Base-by-base conservation (phyloP, 1,140 invertebrate genomes). In the Drosophila dunni region DNA sequence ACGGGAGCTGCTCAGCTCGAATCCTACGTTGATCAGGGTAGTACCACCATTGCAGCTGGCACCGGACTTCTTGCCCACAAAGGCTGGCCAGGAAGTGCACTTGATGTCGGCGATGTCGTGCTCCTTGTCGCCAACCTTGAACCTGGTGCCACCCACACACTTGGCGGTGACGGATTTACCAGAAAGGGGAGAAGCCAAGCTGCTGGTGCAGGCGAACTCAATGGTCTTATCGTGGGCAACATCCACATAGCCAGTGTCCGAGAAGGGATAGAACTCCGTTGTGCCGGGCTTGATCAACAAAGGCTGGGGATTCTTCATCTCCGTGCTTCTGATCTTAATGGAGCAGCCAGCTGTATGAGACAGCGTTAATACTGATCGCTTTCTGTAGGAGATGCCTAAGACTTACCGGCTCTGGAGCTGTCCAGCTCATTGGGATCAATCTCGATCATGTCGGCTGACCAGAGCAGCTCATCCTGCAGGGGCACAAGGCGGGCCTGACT, bases 11-110 rank as follows among this genome's bases (percentile, higher is more conserved):
- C 64, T 57, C 7, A 88, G 60, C n/a, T 88, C 72, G 24, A 88
- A 88, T 33, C 77, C 80, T 1, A 84, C 86, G n/a, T 76, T 45
- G 46, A 90, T 86, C 11, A 92, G 75, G 11, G 75, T 81, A 38
- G 81, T 79, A 66, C 88, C 80, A 2, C 78, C 88, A 17, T 83
- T 83, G 73, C 92, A 93, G 1, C 65, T 79, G 7, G 69, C 20
- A 2, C 78, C 83, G 2, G 84, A 91, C 42, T 88, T 88, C 24
- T 75, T 78, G 46, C 91, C 92, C 7, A 86, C 89, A 63, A 92
- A 88, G 0, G 69, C 69, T 8, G 85, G 80, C 71, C 80, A 78
- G 53, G 71, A 79, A 1, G 58, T 84, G 65, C 85, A 93, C 15
- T 68, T 71, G 10, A 92, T 77, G 34, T 70, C 53, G 3, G 78